A percentile compares a stretch with the other conserved stretches of the same genome.
phyloP scores from a whole-genome alignment of 2,797 vertebrate genomes.

The Hippocampus kuda region DNA sequence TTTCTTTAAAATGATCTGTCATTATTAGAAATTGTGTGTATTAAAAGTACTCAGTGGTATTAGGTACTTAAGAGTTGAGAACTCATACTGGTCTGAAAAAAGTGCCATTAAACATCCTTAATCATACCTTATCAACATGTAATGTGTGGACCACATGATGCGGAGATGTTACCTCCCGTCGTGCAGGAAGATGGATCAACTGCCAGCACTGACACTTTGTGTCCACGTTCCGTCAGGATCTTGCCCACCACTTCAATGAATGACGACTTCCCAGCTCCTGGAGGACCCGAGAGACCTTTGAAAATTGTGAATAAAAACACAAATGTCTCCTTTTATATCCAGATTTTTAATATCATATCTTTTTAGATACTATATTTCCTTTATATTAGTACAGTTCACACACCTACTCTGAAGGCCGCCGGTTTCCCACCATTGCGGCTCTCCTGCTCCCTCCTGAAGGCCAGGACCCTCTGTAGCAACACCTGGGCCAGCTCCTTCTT shows the following conservation, averaged over 20 bases:
- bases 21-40: no score
- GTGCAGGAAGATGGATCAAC: slow-evolving; percentile 96
- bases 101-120: no score
- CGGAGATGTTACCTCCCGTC: slow-evolving; percentile 77
- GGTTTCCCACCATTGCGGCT: slow-evolving; percentile 74
- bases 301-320: not conserved
- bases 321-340: not conserved
- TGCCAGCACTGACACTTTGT: slow-evolving; percentile 88
- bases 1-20: no score
- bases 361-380: no score
- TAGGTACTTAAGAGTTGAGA: no score
- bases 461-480: slow-evolving; percentile 86
- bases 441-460: slow-evolving; percentile 77
- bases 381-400: slow-evolving; percentile 51
- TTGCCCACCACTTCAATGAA: slow-evolving; percentile 97
- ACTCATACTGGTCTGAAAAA: no score
- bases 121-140: no score
- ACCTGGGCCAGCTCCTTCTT: slow-evolving; percentile 88
- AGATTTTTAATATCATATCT: no score
- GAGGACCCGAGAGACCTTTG: slow-evolving; percentile 88
- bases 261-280: slow-evolving; percentile 93
- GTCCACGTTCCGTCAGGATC: slow-evolving; percentile 84
- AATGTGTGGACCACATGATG: not conserved
- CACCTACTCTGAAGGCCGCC: slow-evolving; percentile 92
- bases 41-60: no score